A percentile compares a stretch with the other conserved stretches of the same genome.
Evolutionary conservation across 2,113 vertebrate genomes (phyloP).

Genomic region (Hypomesus transpacificus): DNA sequence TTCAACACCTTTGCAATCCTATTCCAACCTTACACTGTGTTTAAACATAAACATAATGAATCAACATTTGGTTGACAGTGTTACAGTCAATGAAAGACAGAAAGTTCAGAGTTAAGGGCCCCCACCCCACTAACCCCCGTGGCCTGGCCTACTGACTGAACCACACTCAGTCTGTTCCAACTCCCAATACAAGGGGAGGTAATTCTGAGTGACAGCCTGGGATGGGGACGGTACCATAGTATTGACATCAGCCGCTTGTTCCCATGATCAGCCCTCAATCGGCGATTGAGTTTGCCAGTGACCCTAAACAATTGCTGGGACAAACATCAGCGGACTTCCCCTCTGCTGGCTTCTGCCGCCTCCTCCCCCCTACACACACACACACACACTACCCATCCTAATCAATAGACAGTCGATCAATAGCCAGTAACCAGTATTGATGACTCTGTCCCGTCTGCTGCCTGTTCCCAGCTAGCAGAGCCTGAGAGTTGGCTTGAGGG

Average conservation of each 20-base stretch:
- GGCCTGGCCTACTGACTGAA: conserved; percentile 39
- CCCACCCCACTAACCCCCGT: neutral
- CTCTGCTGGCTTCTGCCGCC: conserved; percentile 49
- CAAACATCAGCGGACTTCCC: conserved; percentile 40
- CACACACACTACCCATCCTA: conserved; percentile 37
- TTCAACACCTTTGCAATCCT: no score
- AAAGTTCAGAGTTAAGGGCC: neutral
- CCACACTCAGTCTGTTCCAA: conserved; percentile 10
- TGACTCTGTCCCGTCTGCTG: conserved; percentile 52
- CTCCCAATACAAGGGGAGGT: conserved; percentile 36
- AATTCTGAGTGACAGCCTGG: conserved; percentile 65
- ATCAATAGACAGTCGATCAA: conserved; percentile 67
- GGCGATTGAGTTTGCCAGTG: conserved; percentile 65
- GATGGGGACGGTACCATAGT: conserved; percentile 36
- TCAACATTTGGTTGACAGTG: conserved; percentile 16
- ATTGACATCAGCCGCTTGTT: conserved; percentile 61
- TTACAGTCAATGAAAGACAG: neutral
- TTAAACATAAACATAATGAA: conserved; percentile 8
- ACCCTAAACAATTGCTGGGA: conserved; percentile 54
- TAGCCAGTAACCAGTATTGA: conserved; percentile 66
- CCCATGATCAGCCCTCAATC: conserved; percentile 55
- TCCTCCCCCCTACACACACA: conserved; percentile 13
- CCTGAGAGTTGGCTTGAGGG: conserved; percentile 33
- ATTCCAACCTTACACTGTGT: no score
- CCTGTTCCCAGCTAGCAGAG: conserved; percentile 31